Percentiles rank a stretch among this genome's conserved stretches.
Conservation (phyloP, 2,113 vertebrate species). For the Dendropsophus ebraccatus region DNA sequence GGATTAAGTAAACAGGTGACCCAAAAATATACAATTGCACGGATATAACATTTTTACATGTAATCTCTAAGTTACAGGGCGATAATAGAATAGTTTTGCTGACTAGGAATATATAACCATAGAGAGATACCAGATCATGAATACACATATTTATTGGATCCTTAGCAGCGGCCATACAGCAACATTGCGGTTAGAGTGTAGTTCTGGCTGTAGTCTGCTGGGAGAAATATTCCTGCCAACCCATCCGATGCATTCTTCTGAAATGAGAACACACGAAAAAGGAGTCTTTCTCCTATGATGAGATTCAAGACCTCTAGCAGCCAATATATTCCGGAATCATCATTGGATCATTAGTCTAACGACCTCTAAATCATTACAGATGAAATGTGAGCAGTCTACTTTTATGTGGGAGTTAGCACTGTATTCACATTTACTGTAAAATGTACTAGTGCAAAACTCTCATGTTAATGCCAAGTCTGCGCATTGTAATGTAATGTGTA, state of each 20-base stretch:
- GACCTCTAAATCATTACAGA: background rate
- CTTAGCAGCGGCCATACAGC: conserved; percentile 2
- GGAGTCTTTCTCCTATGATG: conserved; percentile 9
- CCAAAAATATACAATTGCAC: background rate
- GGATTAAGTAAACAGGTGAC: background rate
- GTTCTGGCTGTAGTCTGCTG: conserved; percentile 3
- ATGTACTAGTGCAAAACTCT: background rate
- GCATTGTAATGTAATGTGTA: no score
- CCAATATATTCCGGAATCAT: background rate
- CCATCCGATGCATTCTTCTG: conserved; percentile 24
- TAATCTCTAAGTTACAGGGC: background rate
- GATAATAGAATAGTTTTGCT: conserved; percentile 4
- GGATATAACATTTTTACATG: background rate
- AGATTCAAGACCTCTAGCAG: conserved; percentile 7
- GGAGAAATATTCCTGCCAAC: conserved; percentile 21
- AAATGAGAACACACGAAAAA: conserved; percentile 40
- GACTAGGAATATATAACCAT: background rate
- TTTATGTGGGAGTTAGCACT: background rate
- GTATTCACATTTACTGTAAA: background rate
- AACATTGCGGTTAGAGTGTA: conserved; percentile 31
- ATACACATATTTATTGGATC: background rate
- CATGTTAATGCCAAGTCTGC: background rate
- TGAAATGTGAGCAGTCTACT: background rate
- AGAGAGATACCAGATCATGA: background rate
- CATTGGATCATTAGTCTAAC: background rate